Conservation (phyloP, 1,140 invertebrate species). For the Ostrea edulis region DNA sequence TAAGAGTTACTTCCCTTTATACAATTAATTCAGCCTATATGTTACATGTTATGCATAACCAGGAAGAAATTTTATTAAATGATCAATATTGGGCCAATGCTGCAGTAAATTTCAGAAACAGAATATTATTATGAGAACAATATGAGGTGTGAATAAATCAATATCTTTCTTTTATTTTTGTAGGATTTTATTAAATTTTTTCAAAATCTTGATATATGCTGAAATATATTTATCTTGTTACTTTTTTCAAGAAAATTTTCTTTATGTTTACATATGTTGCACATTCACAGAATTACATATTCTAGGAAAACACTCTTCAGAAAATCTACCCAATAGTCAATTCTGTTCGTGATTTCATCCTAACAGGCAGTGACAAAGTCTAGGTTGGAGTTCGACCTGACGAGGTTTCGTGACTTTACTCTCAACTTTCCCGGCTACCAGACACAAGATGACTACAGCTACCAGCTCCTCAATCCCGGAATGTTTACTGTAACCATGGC, state of each 20-base stretch:
- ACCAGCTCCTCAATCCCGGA: slow-evolving; percentile 75
- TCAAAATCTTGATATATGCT: neutral
- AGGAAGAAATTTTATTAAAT: no score
- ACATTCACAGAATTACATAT: neutral
- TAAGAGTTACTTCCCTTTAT: slow-evolving; percentile 51
- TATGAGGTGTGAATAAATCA: no score
- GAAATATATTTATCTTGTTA: neutral
- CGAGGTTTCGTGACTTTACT: slow-evolving; percentile 76
- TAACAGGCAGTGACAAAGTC: slow-evolving; percentile 71
- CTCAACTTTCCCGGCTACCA: slow-evolving; percentile 75
- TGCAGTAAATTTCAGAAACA: no score
- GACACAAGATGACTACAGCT: slow-evolving; percentile 74
- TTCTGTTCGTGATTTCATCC: neutral
- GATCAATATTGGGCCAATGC: no score
- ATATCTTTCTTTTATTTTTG: no score
- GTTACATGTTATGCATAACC: no score
- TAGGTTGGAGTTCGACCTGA: slow-evolving; percentile 77
- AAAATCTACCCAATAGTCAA: neutral
- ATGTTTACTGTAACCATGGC: slow-evolving; percentile 74
- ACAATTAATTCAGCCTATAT: no score
- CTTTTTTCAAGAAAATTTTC: neutral
- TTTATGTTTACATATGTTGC: neutral
- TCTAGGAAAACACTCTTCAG: neutral
- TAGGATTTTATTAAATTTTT: neutral
- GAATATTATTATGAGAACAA: no score